Conservation (phyloP, 92 coral and sea anemone genomes). For the Porites cylindrica region DNA sequence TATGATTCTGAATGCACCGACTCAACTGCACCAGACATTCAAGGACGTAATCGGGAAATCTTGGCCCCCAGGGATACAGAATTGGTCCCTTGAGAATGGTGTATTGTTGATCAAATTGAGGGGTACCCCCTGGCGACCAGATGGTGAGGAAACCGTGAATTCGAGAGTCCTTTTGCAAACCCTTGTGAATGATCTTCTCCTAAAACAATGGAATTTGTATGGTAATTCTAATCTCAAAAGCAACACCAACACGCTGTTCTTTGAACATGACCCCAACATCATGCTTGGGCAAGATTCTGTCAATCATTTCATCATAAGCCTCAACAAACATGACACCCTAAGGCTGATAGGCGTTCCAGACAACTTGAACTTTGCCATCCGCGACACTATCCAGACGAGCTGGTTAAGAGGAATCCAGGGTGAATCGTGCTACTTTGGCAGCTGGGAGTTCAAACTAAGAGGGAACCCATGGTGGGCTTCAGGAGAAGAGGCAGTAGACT, state of each 20-base stretch:
- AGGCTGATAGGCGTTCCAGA: conserved; percentile 60
- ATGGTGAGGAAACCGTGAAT: conserved; percentile 50
- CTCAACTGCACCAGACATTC: conserved; percentile 51
- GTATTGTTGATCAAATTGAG: conserved; percentile 50
- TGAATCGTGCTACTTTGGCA: conserved; percentile 40
- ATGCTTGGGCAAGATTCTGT: conserved; percentile 8
- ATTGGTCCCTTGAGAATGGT: conserved; percentile 43
- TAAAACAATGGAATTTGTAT: conserved; percentile 52
- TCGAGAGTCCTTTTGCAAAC: conserved; percentile 56
- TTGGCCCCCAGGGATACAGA: conserved; percentile 64
- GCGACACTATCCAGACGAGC: conserved; percentile 45
- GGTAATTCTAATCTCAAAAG: conserved; percentile 30
- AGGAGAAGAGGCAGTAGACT: conserved; percentile 54
- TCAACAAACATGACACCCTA: conserved; percentile 57
- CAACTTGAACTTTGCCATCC: conserved; percentile 47
- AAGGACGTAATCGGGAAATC: conserved; percentile 39
- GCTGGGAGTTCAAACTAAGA: conserved; percentile 70
- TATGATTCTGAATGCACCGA: conserved; percentile 61
- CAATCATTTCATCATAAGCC: conserved; percentile 55
- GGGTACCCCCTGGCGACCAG: conserved; percentile 67
- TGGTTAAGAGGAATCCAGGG: conserved; percentile 69
- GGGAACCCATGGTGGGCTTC: conserved; percentile 70
- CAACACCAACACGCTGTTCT: conserved; percentile 54
- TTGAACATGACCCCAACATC: conserved; percentile 55
- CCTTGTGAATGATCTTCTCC: conserved; percentile 44